phyloP scores from a whole-genome alignment of 2,797 vertebrate species.

The Lagocephalus sceleratus region DNA sequence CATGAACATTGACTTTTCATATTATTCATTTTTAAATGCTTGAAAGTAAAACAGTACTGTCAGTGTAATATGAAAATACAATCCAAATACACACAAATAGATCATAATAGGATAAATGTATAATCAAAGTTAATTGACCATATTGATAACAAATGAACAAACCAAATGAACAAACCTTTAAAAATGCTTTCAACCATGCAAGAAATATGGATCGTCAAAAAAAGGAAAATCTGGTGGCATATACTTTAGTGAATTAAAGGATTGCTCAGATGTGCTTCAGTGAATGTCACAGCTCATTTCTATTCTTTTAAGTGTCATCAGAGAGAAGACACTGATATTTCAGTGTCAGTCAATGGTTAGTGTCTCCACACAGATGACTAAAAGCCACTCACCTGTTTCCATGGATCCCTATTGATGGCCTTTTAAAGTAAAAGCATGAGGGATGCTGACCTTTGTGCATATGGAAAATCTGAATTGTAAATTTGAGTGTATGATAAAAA shows the following conservation, averaged over 20 bases:
- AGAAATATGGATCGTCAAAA: no score
- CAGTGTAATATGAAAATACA: constrained; percentile 20
- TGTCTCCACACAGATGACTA: constrained; percentile 60
- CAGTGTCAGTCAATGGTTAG: constrained; percentile 36
- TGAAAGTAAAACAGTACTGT: constrained; percentile 31
- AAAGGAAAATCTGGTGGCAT: no score
- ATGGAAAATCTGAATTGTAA: constrained; percentile 49
- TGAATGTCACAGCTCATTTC: no score
- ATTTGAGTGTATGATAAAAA: constrained; percentile 38
- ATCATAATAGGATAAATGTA: constrained; percentile 9
- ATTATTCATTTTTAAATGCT: constrained; percentile 34
- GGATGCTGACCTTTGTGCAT: constrained; percentile 55
- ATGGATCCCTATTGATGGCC: constrained; percentile 54
- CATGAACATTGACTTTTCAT: constrained; percentile 57
- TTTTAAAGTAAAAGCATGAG: constrained; percentile 67
- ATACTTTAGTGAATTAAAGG: no score
- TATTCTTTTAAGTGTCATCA: not conserved
- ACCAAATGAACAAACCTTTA: no score
- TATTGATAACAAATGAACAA: no score
- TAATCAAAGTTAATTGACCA: no score
- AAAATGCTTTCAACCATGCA: no score
- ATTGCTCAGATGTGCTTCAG: no score
- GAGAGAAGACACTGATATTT: not conserved
- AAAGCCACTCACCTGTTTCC: constrained; percentile 65
- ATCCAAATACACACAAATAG: constrained; percentile 15